phyloP scores from a whole-genome alignment of 2,113 vertebrate genomes.

The Lethenteron reissneri region DNA sequence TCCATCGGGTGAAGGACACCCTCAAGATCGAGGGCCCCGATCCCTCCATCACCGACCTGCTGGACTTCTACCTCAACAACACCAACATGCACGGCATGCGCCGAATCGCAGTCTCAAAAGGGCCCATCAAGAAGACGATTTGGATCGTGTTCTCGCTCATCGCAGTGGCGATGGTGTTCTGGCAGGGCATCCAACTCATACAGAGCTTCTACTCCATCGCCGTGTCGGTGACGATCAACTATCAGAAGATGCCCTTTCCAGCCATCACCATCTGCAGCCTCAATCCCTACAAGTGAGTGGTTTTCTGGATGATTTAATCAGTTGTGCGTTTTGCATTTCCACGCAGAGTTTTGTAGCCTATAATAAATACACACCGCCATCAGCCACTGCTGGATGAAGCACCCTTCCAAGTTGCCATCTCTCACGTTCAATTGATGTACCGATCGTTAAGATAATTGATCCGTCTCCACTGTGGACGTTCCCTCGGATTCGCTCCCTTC shows the following conservation, averaged over 20 bases:
- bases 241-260: constrained; percentile 35
- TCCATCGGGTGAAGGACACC: background rate
- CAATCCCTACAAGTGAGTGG: constrained; percentile 39
- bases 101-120: constrained; percentile 37
- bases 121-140: constrained; percentile 27
- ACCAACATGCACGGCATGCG: constrained; percentile 47
- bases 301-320: background rate
- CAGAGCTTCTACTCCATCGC: constrained; percentile 33
- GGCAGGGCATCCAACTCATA: constrained; percentile 35
- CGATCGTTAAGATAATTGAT: no score
- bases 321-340: no score
- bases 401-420: no score
- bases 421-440: no score
- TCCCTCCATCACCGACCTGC: constrained; percentile 30
- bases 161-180: constrained; percentile 32
- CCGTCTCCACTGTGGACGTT: no score
- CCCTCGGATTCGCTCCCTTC: no score
- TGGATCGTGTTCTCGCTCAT: constrained; percentile 33
- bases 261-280: constrained; percentile 44
- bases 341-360: no score
- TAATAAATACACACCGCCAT: no score
- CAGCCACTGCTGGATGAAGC: no score
- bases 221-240: constrained; percentile 36
- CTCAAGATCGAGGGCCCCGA: background rate
- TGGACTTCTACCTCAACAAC: constrained; percentile 41